Percentiles rank a stretch among this genome's conserved stretches.
Evolutionary conservation across 2,113 vertebrate species (phyloP).

Genomic region (Lucifuga dentata): DNA sequence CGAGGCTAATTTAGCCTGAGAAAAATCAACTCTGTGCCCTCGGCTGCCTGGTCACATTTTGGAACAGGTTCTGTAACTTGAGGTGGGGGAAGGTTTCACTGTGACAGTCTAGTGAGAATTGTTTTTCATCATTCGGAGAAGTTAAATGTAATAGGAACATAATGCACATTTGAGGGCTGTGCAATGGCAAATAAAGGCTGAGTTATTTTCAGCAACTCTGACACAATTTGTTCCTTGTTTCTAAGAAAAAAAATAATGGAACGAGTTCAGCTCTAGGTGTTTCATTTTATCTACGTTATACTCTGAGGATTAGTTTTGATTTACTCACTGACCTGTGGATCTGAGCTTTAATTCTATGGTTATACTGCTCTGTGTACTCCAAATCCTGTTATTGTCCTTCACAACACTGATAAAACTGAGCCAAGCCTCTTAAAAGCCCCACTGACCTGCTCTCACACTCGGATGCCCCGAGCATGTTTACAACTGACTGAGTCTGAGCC

Average conservation of each 20-base stretch:
- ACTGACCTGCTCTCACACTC: neutral
- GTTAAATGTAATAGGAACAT: conserved; percentile 1
- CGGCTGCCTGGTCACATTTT: conserved; percentile 15
- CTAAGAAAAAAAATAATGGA: neutral
- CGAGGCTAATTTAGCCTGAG: conserved; percentile 46
- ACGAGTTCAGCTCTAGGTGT: conserved; percentile 5
- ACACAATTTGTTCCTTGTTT: conserved; percentile 3
- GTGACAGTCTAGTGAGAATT: conserved; percentile 5
- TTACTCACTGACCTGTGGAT: conserved; percentile 25
- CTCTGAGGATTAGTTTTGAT: conserved; percentile 26
- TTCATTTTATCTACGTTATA: conserved; percentile 47
- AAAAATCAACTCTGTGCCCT: conserved; percentile 22
- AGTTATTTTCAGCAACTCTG: conserved; percentile 5
- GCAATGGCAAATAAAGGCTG: neutral
- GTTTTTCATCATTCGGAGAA: neutral
- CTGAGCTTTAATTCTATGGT: conserved; percentile 13
- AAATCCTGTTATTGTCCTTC: conserved; percentile 47
- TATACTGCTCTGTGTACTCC: neutral
- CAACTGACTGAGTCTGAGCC: neutral
- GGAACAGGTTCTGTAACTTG: conserved; percentile 26
- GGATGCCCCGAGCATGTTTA: conserved; percentile 30
- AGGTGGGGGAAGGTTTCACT: neutral
- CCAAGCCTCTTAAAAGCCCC: conserved; percentile 41
- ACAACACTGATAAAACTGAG: conserved; percentile 28
- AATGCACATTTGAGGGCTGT: neutral